A percentile compares a stretch with the other conserved stretches of the same genome.
These are phyloP conservation scores for Sebastes jordani DNA, from an alignment of 2,797 vertebrate species.

Conservation along the genomic window DNA sequence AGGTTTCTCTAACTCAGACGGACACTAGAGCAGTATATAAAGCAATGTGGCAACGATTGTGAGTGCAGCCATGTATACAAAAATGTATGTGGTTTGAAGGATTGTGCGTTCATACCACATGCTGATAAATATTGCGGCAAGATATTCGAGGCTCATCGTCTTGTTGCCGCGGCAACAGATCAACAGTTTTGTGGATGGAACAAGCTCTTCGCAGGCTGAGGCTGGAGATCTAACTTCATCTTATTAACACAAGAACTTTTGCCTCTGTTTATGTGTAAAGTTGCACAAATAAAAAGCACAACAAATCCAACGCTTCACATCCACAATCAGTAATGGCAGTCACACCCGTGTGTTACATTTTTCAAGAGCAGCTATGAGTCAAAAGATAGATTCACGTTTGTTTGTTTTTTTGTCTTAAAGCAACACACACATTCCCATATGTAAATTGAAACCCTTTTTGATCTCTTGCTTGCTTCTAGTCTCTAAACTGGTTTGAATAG, in stretches of 20 bases:
- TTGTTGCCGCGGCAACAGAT: slow-evolving; percentile 22
- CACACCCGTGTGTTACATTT: background rate
- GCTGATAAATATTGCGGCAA: slow-evolving; percentile 18
- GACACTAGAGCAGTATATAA: background rate
- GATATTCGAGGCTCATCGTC: background rate
- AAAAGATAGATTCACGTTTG: background rate
- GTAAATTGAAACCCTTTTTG: background rate
- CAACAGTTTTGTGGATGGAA: slow-evolving; percentile 18
- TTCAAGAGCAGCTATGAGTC: background rate
- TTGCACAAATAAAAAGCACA: background rate
- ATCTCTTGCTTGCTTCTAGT: background rate
- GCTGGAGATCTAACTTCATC: background rate
- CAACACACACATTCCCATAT: background rate
- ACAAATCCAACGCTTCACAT: background rate
- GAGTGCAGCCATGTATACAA: background rate
- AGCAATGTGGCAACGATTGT: background rate
- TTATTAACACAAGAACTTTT: background rate
- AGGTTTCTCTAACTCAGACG: background rate
- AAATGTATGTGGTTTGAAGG: slow-evolving; percentile 11
- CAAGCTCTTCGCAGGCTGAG: background rate
- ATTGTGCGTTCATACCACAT: background rate
- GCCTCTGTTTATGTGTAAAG: background rate
- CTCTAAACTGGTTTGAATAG: background rate
- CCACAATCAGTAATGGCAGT: background rate
- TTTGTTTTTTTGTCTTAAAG: background rate